Conservation (phyloP, 2,888 invertebrate genomes). For the Trilocha varians region DNA sequence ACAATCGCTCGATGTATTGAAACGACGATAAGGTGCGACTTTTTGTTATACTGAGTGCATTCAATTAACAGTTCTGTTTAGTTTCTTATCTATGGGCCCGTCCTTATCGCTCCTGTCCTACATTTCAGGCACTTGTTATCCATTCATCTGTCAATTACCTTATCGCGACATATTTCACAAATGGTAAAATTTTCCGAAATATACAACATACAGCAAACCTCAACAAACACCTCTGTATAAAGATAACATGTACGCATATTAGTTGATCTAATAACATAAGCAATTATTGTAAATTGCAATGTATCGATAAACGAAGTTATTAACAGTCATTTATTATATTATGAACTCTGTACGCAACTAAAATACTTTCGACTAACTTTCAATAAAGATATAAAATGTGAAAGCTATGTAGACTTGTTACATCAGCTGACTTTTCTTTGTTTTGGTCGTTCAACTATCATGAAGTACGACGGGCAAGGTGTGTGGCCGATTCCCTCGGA, state of each 20-base stretch:
- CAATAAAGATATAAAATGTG: slow-evolving; percentile 7
- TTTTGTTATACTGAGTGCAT: no score
- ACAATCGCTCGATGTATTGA: background rate
- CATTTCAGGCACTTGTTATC: background rate
- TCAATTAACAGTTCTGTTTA: background rate
- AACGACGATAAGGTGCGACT: no score
- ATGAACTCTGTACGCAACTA: background rate
- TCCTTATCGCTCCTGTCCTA: background rate
- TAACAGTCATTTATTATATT: background rate
- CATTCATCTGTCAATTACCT: background rate
- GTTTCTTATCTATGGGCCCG: background rate
- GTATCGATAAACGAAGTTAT: background rate
- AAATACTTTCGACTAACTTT: slow-evolving; percentile 6
- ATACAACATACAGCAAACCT: no score
- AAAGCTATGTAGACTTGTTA: slow-evolving; percentile 5
- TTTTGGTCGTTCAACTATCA: slow-evolving; percentile 4
- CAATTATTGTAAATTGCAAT: background rate
- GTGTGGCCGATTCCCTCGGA: slow-evolving; percentile 38
- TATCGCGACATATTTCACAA: no score
- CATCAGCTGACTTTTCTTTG: slow-evolving; percentile 13
- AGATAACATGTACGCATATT: no score
- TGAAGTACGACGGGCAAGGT: slow-evolving; percentile 25
- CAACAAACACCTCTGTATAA: background rate
- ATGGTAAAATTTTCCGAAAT: no score
- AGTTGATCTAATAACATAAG: no score